Percentiles rank a stretch among this genome's conserved stretches.
Evolutionary conservation across 2,113 vertebrate species (phyloP).

Genomic region (Sapayoa aenigma): DNA sequence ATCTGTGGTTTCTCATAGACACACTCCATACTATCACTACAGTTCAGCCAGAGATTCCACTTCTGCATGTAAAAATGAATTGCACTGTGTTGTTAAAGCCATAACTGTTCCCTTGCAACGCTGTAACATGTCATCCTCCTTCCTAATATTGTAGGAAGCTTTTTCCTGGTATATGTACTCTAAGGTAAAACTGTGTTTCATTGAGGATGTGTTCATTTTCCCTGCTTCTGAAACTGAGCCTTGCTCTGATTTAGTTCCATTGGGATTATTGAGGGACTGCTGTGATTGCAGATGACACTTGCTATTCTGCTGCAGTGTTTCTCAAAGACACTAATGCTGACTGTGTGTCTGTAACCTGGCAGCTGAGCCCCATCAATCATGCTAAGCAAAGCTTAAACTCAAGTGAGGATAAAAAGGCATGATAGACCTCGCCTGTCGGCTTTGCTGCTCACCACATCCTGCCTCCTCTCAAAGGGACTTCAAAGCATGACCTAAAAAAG

Average conservation of each 20-base stretch:
- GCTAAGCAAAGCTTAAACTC: constrained; percentile 31
- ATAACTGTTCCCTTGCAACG: background rate
- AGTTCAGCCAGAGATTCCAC: background rate
- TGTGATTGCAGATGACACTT: constrained; percentile 3
- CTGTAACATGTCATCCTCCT: background rate
- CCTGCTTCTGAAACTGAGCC: background rate
- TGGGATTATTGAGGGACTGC: constrained; percentile 5
- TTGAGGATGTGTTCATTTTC: background rate
- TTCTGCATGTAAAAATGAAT: background rate
- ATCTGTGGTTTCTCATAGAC: background rate
- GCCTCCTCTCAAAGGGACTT: background rate
- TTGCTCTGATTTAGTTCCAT: background rate
- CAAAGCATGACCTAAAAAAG: constrained; percentile 6
- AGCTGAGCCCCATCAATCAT: background rate
- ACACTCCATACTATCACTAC: background rate
- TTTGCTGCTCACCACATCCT: background rate
- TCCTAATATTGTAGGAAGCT: background rate
- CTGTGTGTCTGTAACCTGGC: background rate
- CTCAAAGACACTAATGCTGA: constrained; percentile 19
- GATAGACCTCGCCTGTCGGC: background rate
- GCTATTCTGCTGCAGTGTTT: background rate
- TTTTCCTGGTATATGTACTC: background rate
- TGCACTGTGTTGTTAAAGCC: background rate
- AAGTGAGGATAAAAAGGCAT: background rate
- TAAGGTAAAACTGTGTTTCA: background rate